Evolutionary conservation across 2,113 vertebrate genomes (phyloP), one percentile per base, ranked within the genome.

Genomic region (Carettochelys insculpta): DNA sequence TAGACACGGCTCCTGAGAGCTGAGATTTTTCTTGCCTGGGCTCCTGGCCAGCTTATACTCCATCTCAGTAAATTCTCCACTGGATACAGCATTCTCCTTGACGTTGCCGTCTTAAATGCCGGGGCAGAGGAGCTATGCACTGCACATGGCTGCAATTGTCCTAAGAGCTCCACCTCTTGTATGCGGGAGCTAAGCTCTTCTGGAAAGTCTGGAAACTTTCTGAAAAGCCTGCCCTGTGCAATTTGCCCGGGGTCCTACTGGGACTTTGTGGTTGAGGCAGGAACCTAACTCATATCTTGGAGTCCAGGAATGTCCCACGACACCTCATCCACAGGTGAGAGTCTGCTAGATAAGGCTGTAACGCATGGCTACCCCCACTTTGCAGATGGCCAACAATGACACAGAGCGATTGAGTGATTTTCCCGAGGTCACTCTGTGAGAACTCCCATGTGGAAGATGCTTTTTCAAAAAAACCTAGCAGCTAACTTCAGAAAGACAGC

Each of bases 41-140:
- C 54, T 31, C 3, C 19, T 51, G 13, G 1, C 43, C 2, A 1
- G 41, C 5, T 50, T 29, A 5, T 22, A 13, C 29, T 47, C n/a
- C 45, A 3, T 38, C n/a, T 19, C 29, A 3, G 3, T 8, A 17
- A 29, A 16, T 2, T 27, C 52, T 24, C 38, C 58, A 38, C 34
- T 17, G 34, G 34, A n/a, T n/a, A n/a, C 58, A 65, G 34, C 61
- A 65, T 38, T 65, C 61, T n/a, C 34, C 61, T 20, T 65, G 17
- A 38, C 6, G 2, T 19, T 16, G 17, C 58, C 34, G 31, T 65
- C 61, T 34, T 38, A n/a, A n/a, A 38, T 17, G 4, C 4, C 10
- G n/a, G 34, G 19, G 17, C 17, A 38, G 61, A 20, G 34, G 17
- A 38, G 61, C 34, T 65, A 8, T 20, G 31, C 6, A 16, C 58